Percentiles rank a stretch among this genome's conserved stretches.
Conservation (phyloP, 2,797 vertebrate species). For the Paramormyrops hopkinsi region DNA sequence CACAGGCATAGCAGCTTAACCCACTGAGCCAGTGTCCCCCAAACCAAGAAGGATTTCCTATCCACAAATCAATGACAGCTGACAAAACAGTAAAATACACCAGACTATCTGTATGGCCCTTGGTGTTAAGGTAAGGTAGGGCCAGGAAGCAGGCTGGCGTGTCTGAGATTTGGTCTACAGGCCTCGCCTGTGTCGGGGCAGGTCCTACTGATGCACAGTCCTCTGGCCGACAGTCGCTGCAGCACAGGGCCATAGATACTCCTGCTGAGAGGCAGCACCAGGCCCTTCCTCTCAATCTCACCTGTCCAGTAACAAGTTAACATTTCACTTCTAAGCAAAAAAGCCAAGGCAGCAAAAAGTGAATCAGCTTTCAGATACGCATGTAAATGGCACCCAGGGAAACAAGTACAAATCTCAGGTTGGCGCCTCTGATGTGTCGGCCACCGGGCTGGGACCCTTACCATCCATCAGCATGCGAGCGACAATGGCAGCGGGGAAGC, state of each 20-base stretch:
- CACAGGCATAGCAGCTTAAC: background rate
- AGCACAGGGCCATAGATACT: slow-evolving; percentile 78
- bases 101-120: background rate
- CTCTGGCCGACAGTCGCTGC: slow-evolving; percentile 74
- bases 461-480: slow-evolving; percentile 88
- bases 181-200: slow-evolving; percentile 61
- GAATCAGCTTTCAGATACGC: background rate
- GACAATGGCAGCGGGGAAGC: slow-evolving; percentile 81
- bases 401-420: background rate
- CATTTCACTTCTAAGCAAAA: background rate
- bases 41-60: background rate
- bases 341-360: background rate
- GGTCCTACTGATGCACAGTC: slow-evolving; percentile 68
- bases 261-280: slow-evolving; percentile 41
- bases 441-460: slow-evolving; percentile 48
- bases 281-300: slow-evolving; percentile 74
- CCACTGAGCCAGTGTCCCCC: background rate
- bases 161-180: background rate
- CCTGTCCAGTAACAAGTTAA: slow-evolving; percentile 54
- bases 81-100: background rate
- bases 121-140: background rate
- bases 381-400: background rate
- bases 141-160: background rate
- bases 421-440: background rate
- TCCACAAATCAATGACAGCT: background rate